Conservation (phyloP, 2,888 invertebrate genomes). For the Tubulanus polymorphus region DNA sequence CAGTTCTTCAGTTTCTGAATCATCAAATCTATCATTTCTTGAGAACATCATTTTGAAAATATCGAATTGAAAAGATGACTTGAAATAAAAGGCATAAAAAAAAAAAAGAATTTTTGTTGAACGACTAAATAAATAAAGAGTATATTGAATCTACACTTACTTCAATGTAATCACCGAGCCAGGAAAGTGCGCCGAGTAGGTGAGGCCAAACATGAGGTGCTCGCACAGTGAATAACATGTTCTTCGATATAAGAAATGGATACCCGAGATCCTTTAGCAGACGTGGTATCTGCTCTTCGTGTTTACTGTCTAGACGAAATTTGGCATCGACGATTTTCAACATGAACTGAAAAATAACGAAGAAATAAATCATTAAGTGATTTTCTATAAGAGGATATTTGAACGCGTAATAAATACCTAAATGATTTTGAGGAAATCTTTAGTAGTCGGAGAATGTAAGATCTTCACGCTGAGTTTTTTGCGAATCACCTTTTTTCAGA, state of each 20-base stretch:
- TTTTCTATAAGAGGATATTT: no score
- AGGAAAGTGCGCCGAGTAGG: slow-evolving; percentile 39
- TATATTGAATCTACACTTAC: no score
- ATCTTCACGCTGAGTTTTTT: slow-evolving; percentile 35
- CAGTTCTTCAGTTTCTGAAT: no score
- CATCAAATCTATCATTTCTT: no score
- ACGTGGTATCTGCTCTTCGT: slow-evolving; percentile 45
- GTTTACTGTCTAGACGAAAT: slow-evolving; percentile 31
- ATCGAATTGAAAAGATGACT: no score
- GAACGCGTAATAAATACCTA: slow-evolving; percentile 41
- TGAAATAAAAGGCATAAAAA: no score
- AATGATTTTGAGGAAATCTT: slow-evolving; percentile 43
- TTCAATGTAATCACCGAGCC: slow-evolving; percentile 34
- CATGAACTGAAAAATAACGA: slow-evolving; percentile 35
- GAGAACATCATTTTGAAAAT: no score
- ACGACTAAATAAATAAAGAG: no score
- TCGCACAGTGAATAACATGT: slow-evolving; percentile 42
- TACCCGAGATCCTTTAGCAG: slow-evolving; percentile 39
- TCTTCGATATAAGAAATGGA: slow-evolving; percentile 42
- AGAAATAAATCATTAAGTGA: no score
- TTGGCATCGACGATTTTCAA: slow-evolving; percentile 27
- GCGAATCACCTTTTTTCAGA: no score
- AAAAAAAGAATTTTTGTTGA: no score
- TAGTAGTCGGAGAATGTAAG: slow-evolving; percentile 36
- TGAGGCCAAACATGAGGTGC: slow-evolving; percentile 46